These are phyloP conservation scores for Thunnus thynnus DNA, from an alignment of 2,113 vertebrate species.

Conservation along the genomic window DNA sequence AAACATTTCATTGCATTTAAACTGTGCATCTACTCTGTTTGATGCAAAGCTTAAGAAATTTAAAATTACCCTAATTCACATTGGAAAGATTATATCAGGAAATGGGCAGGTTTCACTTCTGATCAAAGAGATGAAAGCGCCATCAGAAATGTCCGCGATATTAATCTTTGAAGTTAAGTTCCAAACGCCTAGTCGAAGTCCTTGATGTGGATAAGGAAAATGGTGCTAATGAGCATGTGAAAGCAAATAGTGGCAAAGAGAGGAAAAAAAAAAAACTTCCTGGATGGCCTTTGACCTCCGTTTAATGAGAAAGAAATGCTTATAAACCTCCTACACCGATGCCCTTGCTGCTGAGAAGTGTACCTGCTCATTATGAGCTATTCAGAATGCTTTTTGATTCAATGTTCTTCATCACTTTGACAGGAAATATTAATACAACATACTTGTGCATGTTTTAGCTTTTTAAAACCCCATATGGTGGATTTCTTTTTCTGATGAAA, in stretches of 20 bases:
- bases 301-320: constrained; percentile 76
- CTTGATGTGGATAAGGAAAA: constrained; percentile 70
- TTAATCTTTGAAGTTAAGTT: constrained; percentile 56
- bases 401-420: constrained; percentile 10
- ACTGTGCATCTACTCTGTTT: constrained; percentile 17
- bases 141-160: constrained; percentile 23
- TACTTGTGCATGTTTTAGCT: background rate
- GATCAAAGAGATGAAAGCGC: constrained; percentile 46
- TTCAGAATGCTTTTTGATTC: constrained; percentile 33
- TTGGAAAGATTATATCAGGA: constrained; percentile 40
- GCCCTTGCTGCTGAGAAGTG: constrained; percentile 60
- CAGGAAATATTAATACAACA: background rate
- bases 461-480: background rate
- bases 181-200: constrained; percentile 10
- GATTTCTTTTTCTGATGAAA: background rate
- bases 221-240: constrained; percentile 67
- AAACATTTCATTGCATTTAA: background rate
- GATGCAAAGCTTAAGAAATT: constrained; percentile 25
- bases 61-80: background rate
- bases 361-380: constrained; percentile 61
- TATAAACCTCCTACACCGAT: constrained; percentile 55
- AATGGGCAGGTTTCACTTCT: constrained; percentile 32
- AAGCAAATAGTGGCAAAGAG: constrained; percentile 25
- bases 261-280: background rate
- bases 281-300: constrained; percentile 60